Base-by-base conservation (phyloP, 2,797 vertebrate species). In the Scolopax bukidnonensis region DNA sequence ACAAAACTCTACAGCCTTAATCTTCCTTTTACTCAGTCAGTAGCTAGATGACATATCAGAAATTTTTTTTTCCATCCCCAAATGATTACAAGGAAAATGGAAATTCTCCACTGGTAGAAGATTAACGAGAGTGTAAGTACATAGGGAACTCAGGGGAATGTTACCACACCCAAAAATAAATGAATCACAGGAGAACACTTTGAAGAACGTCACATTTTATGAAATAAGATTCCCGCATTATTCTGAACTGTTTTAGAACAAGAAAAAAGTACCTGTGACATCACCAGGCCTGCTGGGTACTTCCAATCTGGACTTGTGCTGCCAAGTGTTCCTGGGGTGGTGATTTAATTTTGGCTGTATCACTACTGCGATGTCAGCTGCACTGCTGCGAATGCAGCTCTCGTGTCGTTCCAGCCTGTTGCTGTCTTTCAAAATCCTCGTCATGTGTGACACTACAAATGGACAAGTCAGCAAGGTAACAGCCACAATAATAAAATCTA, bases 391-490 rank as follows among this genome's bases (percentile, higher is more conserved):
- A 84, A 74, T 28, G 71, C 78, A 64, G 89, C 84, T 80, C 92
- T 87, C 10, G 0, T 73, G 56, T 91, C 81, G 0, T 77, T 90
- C 87, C 90, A 68, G 75, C 74, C 81, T 96, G 91, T 90, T 68
- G 84, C 94, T 96, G 95, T 96, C 96, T 92, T 95, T 97, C 95
- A 96, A 93, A 95, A 92, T 75, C 75, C 53, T 90, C 4, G 0
- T 60, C 57, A 6, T 54, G 32, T 84, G 84, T 89, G 78, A 83
- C 45, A 28, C 74, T 41, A 59, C 48, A 76, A 68, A 89, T 61
- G 59, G 41, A 89, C 63, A 80, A 70, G 63, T 53, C 80, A 84
- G 77, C 70, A 90, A 82, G 45, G 67, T 67, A 68, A n/a, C 6
- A 43, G 40, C 70, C 1, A 0, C 60, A 74, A 24, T 48, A 90